These are phyloP conservation scores for Popillia japonica DNA, from an alignment of 1,140 invertebrate genomes.

Conservation along the genomic window DNA sequence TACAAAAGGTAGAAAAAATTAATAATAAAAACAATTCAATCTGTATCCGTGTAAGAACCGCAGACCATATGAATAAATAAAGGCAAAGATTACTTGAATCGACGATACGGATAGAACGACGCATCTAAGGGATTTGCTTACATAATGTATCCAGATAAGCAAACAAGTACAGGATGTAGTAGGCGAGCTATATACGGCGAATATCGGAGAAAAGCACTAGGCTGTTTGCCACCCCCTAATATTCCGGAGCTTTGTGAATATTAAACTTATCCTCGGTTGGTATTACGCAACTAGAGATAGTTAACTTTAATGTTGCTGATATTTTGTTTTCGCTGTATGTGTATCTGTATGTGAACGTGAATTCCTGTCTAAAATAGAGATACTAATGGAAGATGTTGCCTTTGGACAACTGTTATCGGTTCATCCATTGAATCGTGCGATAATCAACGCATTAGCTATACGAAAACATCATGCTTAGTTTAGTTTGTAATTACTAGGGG, in stretches of 20 bases:
- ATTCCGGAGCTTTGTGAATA: slow-evolving; percentile 39
- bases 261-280: slow-evolving; percentile 30
- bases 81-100: slow-evolving; percentile 22
- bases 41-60: slow-evolving; percentile 6
- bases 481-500: background rate
- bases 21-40: slow-evolving; percentile 27
- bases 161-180: slow-evolving; percentile 25
- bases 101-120: background rate
- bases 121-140: slow-evolving; percentile 30
- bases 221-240: slow-evolving; percentile 34
- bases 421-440: slow-evolving; percentile 1
- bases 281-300: slow-evolving; percentile 36
- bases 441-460: slow-evolving; percentile 14
- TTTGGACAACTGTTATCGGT: slow-evolving; percentile 9
- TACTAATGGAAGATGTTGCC: background rate
- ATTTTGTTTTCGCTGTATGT: slow-evolving; percentile 19
- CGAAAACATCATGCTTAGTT: slow-evolving; percentile 3
- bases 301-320: slow-evolving; percentile 30
- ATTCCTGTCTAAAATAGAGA: background rate
- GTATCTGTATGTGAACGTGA: background rate
- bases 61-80: slow-evolving; percentile 29
- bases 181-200: background rate
- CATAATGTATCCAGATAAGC: slow-evolving; percentile 37
- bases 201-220: slow-evolving; percentile 23
- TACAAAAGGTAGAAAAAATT: background rate